Base-by-base conservation (phyloP, 2,113 vertebrate genomes). In the Malurus cyaneus region DNA sequence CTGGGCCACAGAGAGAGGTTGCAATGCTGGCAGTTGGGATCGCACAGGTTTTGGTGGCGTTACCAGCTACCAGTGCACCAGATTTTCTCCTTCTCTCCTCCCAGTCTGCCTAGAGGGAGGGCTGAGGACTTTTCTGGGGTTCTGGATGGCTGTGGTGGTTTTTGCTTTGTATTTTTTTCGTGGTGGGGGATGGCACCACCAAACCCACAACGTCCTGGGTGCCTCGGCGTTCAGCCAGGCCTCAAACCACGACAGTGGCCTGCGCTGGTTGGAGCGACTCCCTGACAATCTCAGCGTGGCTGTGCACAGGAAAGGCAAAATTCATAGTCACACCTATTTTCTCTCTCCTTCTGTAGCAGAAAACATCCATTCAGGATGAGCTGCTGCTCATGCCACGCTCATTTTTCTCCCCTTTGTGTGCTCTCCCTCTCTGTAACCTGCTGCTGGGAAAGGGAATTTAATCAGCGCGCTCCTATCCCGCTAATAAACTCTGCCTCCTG, bases 401-500 rank as follows among this genome's bases (percentile, higher is more conserved):
- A 11, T 91, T 88, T 92, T 54, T 64, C 64, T 89, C 91, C 59
- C 29, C 25, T 71, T 53, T 64, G 73, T 67, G 71, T 50, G 4
- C 65, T 91, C 70, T 46, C 31, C 42, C 39, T 61, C 82, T 77
- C 61, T 77, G 78, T 66, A 90, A 80, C 47, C 59, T 83, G 24
- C 88, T 87, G 65, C 57, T 86, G 89, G 46, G 92, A 92, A 86
- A 67, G 26, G 64, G 77, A 83, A 93, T 94, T 77, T 60, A 89
- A 93, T 96, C 95, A 92, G 92, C 59, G 76, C 82, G 36, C 67
- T 69, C 62, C 76, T 52, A 77, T 60, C 20, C 66, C 46, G 92
- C 89, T 94, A 71, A 96, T 92, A 69, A 94, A 86, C 89, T 79
- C 53, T 87, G 77, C 54, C 66, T 90, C 49, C 41, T 62, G 62